Evolutionary conservation across 2,797 vertebrate genomes (phyloP).

Genomic region (Neosilurus mollespiculum): DNA sequence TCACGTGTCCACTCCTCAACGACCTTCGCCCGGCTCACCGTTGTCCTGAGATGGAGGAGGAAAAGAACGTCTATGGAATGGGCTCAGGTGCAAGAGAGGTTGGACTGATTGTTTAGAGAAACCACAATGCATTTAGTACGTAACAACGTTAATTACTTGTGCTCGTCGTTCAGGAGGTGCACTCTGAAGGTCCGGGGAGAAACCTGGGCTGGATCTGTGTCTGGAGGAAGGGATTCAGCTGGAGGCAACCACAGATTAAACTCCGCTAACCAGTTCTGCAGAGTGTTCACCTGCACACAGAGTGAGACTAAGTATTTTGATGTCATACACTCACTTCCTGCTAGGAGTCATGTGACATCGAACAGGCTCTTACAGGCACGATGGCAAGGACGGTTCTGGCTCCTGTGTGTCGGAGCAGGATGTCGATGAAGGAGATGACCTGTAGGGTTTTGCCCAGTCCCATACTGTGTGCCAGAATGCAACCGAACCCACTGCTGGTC

Average conservation of each 20-base stretch:
- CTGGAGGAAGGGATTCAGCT: conserved; percentile 83
- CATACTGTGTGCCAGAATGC: conserved; percentile 99
- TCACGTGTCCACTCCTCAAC: conserved; percentile 92
- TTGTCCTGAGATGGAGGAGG: conserved; percentile 77
- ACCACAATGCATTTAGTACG: no score
- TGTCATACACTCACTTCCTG: background rate
- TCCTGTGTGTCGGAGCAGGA: conserved; percentile 90
- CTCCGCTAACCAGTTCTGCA: conserved; percentile 98
- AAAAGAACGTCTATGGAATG: background rate
- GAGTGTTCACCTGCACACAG: conserved; percentile 88
- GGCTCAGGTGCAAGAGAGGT: no score
- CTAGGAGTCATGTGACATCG: background rate
- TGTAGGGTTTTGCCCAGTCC: conserved; percentile 97
- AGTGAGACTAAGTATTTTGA: background rate
- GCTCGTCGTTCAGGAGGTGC: conserved; percentile 96
- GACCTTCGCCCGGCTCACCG: conserved; percentile 90
- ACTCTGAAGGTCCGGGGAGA: conserved; percentile 91
- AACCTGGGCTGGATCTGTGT: conserved; percentile 78
- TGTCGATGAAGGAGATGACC: conserved; percentile 97
- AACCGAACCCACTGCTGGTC: conserved; percentile 95
- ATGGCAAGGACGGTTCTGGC: conserved; percentile 97
- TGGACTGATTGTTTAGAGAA: no score
- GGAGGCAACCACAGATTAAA: conserved; percentile 98
- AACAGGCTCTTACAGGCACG: conserved; percentile 85
- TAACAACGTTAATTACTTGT: conserved; percentile 79